Evolutionary conservation across 1,140 invertebrate species (phyloP).

Genomic region (Bombus difficillimus): DNA sequence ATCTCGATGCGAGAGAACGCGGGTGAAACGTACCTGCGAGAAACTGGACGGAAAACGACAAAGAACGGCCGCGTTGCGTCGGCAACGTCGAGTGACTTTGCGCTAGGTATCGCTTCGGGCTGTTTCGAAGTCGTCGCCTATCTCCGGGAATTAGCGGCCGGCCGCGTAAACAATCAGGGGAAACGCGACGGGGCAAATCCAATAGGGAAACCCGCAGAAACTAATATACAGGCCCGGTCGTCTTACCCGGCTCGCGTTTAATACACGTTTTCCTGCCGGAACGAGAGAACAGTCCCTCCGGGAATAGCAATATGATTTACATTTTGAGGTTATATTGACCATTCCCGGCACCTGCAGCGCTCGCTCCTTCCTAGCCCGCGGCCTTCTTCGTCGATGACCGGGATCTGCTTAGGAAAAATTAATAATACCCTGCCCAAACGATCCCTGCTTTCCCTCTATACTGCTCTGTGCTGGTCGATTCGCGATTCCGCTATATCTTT

Average conservation of each 20-base stretch:
- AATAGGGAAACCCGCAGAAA: constrained; percentile 75
- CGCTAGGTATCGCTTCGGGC: neutral
- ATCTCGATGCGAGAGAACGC: constrained; percentile 1
- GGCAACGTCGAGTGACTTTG: neutral
- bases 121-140: neutral
- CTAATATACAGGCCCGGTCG: constrained; percentile 73
- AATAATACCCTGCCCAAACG: constrained; percentile 65
- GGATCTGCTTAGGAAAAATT: constrained; percentile 75
- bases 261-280: constrained; percentile 53
- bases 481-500: neutral
- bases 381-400: constrained; percentile 75
- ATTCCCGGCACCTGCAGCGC: constrained; percentile 82
- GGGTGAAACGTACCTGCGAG: neutral
- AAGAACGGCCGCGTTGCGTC: no score
- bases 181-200: constrained; percentile 73
- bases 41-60: neutral
- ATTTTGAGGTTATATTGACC: constrained; percentile 83
- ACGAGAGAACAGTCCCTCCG: constrained; percentile 58
- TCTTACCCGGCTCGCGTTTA: constrained; percentile 67
- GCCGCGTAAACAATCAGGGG: constrained; percentile 52
- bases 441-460: neutral
- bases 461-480: no score
- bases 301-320: constrained; percentile 82
- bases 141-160: constrained; percentile 33
- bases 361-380: constrained; percentile 66